A percentile compares a stretch with the other conserved stretches of the same genome.
Conservation (phyloP, 2,797 vertebrate genomes). For the Cyprinella venusta region DNA sequence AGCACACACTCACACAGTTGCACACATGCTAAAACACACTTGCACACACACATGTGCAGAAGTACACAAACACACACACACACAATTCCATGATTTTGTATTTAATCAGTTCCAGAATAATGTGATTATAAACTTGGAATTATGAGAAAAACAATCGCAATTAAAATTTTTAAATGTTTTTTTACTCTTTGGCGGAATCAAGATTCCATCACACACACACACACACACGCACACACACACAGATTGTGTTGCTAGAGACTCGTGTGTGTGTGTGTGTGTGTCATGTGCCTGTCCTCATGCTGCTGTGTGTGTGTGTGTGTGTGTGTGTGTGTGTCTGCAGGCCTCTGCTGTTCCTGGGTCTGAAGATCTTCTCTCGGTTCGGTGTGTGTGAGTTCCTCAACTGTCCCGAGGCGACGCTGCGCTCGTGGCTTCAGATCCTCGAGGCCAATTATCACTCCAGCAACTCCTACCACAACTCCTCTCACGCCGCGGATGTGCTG, state of each 20-base stretch:
- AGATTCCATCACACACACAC: neutral
- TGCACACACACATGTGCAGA: no score
- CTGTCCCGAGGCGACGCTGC: conserved; percentile 90
- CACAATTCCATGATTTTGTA: neutral
- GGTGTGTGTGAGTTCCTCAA: conserved; percentile 93
- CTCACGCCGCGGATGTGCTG: conserved; percentile 92
- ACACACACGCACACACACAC: neutral
- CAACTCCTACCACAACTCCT: conserved; percentile 99
- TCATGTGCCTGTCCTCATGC: neutral
- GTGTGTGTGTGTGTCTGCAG: conserved; percentile 68
- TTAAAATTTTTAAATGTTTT: no score
- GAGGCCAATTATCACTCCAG: conserved; percentile 93
- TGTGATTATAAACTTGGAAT: no score
- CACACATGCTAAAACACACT: neutral
- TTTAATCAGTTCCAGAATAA: no score
- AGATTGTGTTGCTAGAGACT: neutral
- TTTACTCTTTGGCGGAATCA: no score
- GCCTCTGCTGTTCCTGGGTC: conserved; percentile 92
- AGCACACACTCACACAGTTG: no score
- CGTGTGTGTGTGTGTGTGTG: neutral
- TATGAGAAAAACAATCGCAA: no score
- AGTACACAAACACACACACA: no score
- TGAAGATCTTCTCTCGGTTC: conserved; percentile 94
- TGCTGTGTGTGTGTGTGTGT: conserved; percentile 1
- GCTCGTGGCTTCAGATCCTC: conserved; percentile 92